Evolutionary conservation across 2,888 invertebrate species (phyloP), one percentile per base, ranked within the genome.

Genomic region (Criorhina ranunculi): DNA sequence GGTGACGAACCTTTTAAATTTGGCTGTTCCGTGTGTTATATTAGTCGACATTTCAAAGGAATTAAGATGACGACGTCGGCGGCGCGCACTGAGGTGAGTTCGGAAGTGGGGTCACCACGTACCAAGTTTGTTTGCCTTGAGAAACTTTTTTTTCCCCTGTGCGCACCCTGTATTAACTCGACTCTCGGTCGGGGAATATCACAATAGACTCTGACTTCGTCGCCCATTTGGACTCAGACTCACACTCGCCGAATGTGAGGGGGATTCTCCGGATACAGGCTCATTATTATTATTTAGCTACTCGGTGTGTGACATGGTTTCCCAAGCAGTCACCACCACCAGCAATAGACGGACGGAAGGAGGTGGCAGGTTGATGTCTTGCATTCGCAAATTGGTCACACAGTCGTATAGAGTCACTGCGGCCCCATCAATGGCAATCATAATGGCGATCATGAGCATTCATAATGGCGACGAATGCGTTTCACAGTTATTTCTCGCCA

Each of bases 1-100:
- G 76, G 85, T 85, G 85, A 85, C 85, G 85, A 85, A 85, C 85
- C 80, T 85, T 85, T 85, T 85, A 85, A 85, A 85, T 85, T 85
- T 85, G 85, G 85, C 85, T 76, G 85, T 85, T 85, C 85, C 85
- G 85, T 85, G 80, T 85, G 85, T 85, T 85, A 85, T 80, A 85
- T 85, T 85, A 76, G 85, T 80, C 80, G 75, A 75, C 85, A 60
- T 80, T 85, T 80, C 85, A 85, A 80, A 80, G 85, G 85, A 60
- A 85, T 85, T 85, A 83, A 79, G 83, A 83, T 64, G 83, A 69
- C 49, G 69, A 60, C 51, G 49, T 42, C n/a, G 66, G 57, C 40
- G 62, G 42, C 46, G 73, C 33, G 24, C 60, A 42, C 53, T 44
- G 62, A 73, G 80, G 70, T 77, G 70, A 53, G 51, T 62, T 55